These are phyloP conservation scores for Varroa destructor DNA, from an alignment of 1,140 invertebrate genomes.

Conservation along the genomic window DNA sequence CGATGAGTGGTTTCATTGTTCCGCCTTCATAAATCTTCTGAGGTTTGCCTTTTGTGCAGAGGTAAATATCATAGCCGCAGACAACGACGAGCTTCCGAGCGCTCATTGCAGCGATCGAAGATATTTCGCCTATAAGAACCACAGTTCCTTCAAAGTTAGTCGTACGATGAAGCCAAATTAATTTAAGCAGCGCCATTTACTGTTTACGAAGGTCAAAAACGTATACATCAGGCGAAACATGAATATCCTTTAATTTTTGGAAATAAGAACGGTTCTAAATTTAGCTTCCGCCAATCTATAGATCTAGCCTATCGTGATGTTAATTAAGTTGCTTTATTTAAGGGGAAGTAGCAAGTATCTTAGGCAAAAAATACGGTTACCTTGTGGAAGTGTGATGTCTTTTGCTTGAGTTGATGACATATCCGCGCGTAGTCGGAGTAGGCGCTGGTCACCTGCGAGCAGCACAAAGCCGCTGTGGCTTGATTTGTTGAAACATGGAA, in stretches of 20 bases:
- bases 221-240: too few relatives aligned
- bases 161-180: too few relatives aligned
- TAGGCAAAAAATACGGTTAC: not conserved
- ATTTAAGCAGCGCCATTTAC: too few relatives aligned
- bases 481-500: conserved; percentile 1
- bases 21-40: conserved; percentile 13
- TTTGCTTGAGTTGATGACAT: not conserved
- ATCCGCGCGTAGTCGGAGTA: not conserved
- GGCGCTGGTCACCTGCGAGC: not conserved
- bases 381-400: conserved; percentile 6
- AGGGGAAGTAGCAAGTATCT: too few relatives aligned
- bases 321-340: too few relatives aligned
- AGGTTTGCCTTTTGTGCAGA: conserved; percentile 13
- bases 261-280: too few relatives aligned
- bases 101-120: conserved; percentile 11
- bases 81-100: conserved; percentile 10
- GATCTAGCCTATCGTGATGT: too few relatives aligned
- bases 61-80: conserved; percentile 16
- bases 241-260: too few relatives aligned
- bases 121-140: conserved; percentile 13
- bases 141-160: too few relatives aligned
- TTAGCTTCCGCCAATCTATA: too few relatives aligned
- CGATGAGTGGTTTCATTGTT: conserved; percentile 25
- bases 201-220: too few relatives aligned
- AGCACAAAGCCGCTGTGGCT: conserved; percentile 3